These are phyloP conservation scores for Zootoca vivipara DNA, from an alignment of 2,113 vertebrate genomes.

Conservation along the genomic window DNA sequence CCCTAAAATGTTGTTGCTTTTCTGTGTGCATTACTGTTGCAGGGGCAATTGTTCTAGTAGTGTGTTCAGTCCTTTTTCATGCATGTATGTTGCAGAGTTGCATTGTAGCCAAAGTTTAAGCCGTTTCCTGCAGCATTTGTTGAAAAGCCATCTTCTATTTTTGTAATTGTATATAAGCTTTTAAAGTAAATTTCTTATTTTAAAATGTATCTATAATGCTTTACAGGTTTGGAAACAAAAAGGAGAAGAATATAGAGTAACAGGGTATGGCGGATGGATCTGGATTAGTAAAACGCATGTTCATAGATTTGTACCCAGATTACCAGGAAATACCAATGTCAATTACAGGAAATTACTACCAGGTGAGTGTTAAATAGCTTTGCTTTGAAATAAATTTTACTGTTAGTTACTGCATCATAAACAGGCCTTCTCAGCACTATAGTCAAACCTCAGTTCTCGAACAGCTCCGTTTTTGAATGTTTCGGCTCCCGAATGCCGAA, in stretches of 20 bases:
- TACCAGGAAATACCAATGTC: slow-evolving; percentile 96
- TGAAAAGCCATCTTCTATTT: not conserved
- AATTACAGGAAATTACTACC: slow-evolving; percentile 86
- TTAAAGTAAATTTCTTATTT: not conserved
- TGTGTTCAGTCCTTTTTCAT: not conserved
- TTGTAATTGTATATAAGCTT: not conserved
- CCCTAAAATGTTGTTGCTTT: not conserved
- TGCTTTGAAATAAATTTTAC: not conserved
- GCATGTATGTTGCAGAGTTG: not conserved
- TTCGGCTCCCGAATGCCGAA: no score
- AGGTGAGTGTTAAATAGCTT: slow-evolving; percentile 70
- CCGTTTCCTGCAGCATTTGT: not conserved
- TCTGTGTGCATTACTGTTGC: not conserved
- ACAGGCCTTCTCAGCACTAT: not conserved
- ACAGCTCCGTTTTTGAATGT: not conserved
- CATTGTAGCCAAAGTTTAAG: not conserved
- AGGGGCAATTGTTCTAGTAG: not conserved
- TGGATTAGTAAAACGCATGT: slow-evolving; percentile 98
- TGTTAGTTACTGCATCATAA: not conserved
- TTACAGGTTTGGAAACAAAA: slow-evolving; percentile 98
- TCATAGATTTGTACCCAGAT: slow-evolving; percentile 87
- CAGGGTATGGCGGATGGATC: slow-evolving; percentile 97
- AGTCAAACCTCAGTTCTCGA: not conserved
- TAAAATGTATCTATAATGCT: slow-evolving; percentile 19
- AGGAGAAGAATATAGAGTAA: slow-evolving; percentile 97